These are phyloP conservation scores for Thymelicus acteon DNA, from an alignment of 2,888 invertebrate species.

Conservation along the genomic window DNA sequence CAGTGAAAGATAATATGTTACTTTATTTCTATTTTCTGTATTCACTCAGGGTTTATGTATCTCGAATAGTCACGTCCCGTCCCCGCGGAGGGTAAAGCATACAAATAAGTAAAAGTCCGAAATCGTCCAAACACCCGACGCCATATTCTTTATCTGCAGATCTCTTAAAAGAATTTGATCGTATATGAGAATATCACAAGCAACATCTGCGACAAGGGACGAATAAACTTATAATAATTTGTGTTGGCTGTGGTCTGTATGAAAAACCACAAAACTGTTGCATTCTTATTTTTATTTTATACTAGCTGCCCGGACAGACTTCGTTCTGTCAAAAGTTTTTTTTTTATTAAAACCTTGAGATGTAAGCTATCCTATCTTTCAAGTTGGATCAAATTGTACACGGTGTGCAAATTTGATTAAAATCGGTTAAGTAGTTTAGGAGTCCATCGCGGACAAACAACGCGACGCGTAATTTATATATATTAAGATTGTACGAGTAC, in stretches of 20 bases:
- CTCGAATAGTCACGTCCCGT: slow-evolving; percentile 84
- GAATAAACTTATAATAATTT: slow-evolving; percentile 67
- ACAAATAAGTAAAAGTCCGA: slow-evolving; percentile 84
- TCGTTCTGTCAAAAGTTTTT: no score
- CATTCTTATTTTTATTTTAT: background rate
- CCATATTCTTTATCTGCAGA: slow-evolving; percentile 82
- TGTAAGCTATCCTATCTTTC: no score
- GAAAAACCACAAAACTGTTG: slow-evolving; percentile 13
- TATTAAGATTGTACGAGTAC: background rate
- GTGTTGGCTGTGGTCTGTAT: background rate
- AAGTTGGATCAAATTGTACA: no score
- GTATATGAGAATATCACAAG: slow-evolving; percentile 82
- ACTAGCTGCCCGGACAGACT: no score
- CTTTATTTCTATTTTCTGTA: slow-evolving; percentile 85
- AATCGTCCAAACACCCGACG: slow-evolving; percentile 77
- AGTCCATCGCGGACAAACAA: no score
- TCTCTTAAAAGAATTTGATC: slow-evolving; percentile 84
- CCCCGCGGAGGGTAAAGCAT: slow-evolving; percentile 80
- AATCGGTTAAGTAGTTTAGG: no score
- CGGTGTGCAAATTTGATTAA: no score
- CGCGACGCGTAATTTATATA: no score
- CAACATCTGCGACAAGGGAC: slow-evolving; percentile 82
- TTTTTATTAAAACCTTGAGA: no score
- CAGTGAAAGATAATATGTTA: slow-evolving; percentile 82
- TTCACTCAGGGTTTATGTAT: slow-evolving; percentile 85